Conservation (phyloP, 2,888 invertebrate species). For the Cheilosia vernalis region DNA sequence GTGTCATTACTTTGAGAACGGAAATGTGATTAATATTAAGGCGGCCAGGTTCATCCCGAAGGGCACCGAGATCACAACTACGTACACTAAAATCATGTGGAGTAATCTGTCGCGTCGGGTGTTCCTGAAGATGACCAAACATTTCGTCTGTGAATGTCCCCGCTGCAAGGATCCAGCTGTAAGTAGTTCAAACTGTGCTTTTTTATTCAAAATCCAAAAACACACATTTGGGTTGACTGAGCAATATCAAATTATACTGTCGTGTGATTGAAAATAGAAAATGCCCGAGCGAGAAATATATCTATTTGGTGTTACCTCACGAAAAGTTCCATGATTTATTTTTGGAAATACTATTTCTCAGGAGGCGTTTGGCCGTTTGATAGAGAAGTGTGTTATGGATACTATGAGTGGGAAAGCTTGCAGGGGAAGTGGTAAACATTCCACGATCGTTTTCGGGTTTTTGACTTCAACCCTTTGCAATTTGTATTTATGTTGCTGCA, state of each 20-base stretch:
- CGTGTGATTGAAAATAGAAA: slow-evolving; percentile 52
- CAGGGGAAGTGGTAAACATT: background rate
- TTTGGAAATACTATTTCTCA: slow-evolving; percentile 41
- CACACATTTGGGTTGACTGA: slow-evolving; percentile 3
- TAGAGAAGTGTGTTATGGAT: slow-evolving; percentile 4
- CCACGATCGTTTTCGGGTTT: background rate
- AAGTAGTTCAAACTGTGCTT: slow-evolving; percentile 81
- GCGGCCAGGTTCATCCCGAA: slow-evolving; percentile 86
- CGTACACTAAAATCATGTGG: slow-evolving; percentile 89
- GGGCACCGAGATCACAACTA: slow-evolving; percentile 87
- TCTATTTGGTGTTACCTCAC: background rate
- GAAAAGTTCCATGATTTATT: slow-evolving; percentile 60
- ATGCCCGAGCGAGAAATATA: background rate
- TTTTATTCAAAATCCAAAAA: background rate
- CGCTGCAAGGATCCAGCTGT: slow-evolving; percentile 88
- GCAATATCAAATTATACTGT: slow-evolving; percentile 3
- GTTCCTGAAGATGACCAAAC: slow-evolving; percentile 86
- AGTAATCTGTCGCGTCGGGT: slow-evolving; percentile 87
- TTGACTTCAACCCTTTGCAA: background rate
- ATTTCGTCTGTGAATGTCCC: slow-evolving; percentile 87
- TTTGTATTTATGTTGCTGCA: no score
- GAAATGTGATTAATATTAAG: slow-evolving; percentile 86
- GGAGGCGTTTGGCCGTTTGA: background rate
- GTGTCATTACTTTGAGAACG: slow-evolving; percentile 86
- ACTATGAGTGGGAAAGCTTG: slow-evolving; percentile 1